phyloP scores from a whole-genome alignment of 2,888 invertebrate species.

The Brachyptera risi region DNA sequence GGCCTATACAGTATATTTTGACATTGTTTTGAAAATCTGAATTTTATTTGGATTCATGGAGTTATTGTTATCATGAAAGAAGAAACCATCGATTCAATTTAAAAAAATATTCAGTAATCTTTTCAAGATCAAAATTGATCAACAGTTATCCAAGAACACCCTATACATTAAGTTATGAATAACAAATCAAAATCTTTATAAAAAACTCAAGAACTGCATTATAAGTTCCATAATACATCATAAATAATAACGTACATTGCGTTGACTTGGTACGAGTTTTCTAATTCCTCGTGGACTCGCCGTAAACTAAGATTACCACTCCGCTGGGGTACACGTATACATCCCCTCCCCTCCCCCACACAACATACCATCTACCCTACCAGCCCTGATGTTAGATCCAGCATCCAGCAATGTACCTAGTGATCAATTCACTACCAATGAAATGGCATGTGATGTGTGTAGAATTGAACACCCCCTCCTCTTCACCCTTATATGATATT shows the following conservation, averaged over 20 bases:
- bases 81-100: too few relatives aligned
- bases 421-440: conserved; percentile 10
- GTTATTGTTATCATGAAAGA: too few relatives aligned
- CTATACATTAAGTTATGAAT: conserved; percentile 1
- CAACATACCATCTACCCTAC: too few relatives aligned
- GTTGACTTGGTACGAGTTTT: conserved; percentile 1
- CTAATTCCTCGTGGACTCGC: conserved; percentile 11
- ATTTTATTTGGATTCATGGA: too few relatives aligned
- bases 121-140: too few relatives aligned
- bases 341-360: neutral
- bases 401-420: neutral
- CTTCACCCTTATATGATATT: neutral
- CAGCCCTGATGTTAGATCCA: neutral
- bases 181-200: conserved; percentile 5
- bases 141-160: too few relatives aligned
- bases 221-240: neutral
- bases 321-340: neutral
- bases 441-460: neutral
- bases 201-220: neutral
- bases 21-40: too few relatives aligned
- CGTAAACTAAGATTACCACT: conserved; percentile 10
- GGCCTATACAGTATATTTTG: too few relatives aligned
- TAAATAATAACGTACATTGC: neutral
- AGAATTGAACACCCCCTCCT: neutral
- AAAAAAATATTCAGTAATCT: too few relatives aligned